phyloP scores from a whole-genome alignment of 2,888 invertebrate species.

The Lasioglossum morio region DNA sequence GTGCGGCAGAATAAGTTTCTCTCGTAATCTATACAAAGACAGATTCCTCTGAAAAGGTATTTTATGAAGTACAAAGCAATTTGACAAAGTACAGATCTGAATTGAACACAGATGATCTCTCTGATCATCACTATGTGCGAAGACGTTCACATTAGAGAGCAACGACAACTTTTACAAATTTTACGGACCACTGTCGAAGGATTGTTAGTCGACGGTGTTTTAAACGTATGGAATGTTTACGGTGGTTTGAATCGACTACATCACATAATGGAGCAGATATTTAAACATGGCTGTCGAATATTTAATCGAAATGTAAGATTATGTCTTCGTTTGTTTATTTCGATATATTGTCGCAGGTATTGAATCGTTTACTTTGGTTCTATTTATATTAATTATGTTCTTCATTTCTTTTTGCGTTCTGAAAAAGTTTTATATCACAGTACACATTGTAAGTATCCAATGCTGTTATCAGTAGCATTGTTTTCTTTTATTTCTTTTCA shows the following conservation, averaged over 20 bases:
- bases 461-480: conserved; percentile 13
- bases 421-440: not conserved
- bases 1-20: not conserved
- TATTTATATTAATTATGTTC: conserved; percentile 12
- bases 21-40: not conserved
- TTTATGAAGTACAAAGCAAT: conserved; percentile 17
- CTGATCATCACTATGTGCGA: conserved; percentile 67
- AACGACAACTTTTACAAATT: conserved; percentile 85
- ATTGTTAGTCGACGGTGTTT: conserved; percentile 86
- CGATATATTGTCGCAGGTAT: not conserved
- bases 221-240: conserved; percentile 88
- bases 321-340: not conserved
- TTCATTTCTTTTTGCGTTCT: not conserved
- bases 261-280: conserved; percentile 86
- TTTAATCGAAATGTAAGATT: conserved; percentile 82
- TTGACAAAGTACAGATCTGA: conserved; percentile 8
- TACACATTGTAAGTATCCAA: conserved; percentile 5
- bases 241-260: conserved; percentile 87
- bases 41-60: conserved; percentile 4
- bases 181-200: conserved; percentile 87
- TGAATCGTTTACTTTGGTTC: conserved; percentile 1
- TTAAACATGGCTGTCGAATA: conserved; percentile 86
- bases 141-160: conserved; percentile 77
- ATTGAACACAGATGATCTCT: conserved; percentile 16
- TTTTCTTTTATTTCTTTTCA: conserved; percentile 11